Evolutionary conservation across 1,140 invertebrate species (phyloP).

Genomic region (Drosophila kanapiae): DNA sequence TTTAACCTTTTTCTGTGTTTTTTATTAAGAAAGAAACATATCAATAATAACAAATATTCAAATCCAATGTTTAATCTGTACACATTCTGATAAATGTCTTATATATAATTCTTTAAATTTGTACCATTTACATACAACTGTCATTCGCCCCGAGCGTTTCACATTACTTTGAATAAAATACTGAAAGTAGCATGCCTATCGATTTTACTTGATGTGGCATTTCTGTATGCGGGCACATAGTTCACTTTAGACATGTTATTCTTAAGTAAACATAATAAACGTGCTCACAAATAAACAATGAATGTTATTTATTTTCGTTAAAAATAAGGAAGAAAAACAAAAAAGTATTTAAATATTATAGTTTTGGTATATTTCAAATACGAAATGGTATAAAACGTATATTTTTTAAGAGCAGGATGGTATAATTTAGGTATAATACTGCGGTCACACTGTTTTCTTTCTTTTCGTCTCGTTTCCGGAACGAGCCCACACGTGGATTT

Average conservation of each 20-base stretch:
- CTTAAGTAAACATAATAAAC: too few relatives aligned
- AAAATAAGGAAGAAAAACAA: neutral
- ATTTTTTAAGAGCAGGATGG: neutral
- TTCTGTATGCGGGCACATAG: neutral
- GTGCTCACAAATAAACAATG: neutral
- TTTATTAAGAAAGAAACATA: too few relatives aligned
- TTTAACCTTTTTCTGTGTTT: too few relatives aligned
- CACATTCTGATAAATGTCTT: too few relatives aligned
- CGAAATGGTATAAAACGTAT: neutral
- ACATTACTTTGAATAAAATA: neutral
- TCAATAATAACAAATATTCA: too few relatives aligned
- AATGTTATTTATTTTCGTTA: neutral
- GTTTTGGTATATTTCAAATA: neutral
- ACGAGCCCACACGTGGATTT: slow-evolving; percentile 24
- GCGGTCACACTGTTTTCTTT: slow-evolving; percentile 1
- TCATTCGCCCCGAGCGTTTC: neutral
- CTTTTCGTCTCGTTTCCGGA: slow-evolving; percentile 24
- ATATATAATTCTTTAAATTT: too few relatives aligned
- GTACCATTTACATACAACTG: neutral
- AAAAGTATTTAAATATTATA: neutral
- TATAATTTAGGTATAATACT: neutral
- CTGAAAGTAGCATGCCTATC: neutral
- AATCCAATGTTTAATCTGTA: too few relatives aligned
- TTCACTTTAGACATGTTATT: too few relatives aligned
- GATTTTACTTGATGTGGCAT: neutral